Evolutionary conservation across 2,888 invertebrate species (phyloP).

Genomic region (Deladenus siricidicola): DNA sequence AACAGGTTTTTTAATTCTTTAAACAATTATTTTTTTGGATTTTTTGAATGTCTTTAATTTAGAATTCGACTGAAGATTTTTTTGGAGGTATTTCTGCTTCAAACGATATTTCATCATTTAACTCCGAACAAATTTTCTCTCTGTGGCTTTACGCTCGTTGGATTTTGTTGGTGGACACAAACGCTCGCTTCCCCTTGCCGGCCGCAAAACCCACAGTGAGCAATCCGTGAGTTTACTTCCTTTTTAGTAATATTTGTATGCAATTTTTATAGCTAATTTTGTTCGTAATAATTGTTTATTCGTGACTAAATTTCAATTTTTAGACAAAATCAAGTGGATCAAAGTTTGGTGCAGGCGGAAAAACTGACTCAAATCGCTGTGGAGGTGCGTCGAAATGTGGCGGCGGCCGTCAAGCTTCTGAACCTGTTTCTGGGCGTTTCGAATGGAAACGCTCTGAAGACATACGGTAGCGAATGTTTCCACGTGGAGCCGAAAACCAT

Average conservation of each 20-base stretch:
- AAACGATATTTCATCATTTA: neutral
- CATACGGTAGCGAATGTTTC: neutral
- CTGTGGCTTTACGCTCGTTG: slow-evolving; percentile 29
- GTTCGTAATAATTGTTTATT: too few species aligned
- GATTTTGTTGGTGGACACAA: slow-evolving; percentile 23
- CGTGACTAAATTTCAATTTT: slow-evolving; percentile 5
- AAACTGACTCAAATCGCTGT: neutral
- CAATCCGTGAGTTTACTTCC: slow-evolving; percentile 29
- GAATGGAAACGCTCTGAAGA: neutral
- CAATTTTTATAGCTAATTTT: too few species aligned
- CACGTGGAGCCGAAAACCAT: neutral
- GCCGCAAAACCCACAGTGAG: slow-evolving; percentile 38
- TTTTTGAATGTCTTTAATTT: neutral
- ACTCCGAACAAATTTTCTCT: slow-evolving; percentile 12
- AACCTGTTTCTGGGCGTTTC: neutral
- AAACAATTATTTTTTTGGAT: too few species aligned
- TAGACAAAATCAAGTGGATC: slow-evolving; percentile 20
- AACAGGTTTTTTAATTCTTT: too few species aligned
- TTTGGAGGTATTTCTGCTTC: neutral
- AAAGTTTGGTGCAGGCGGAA: slow-evolving; percentile 23
- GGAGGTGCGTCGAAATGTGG: slow-evolving; percentile 10
- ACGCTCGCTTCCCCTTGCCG: slow-evolving; percentile 30
- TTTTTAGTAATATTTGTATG: neutral
- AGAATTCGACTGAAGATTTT: neutral
- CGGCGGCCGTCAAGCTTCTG: slow-evolving; percentile 12